These are phyloP conservation scores for Manis crassicaudata DNA, from an alignment of 2,797 vertebrate species.

Conservation along the genomic window DNA sequence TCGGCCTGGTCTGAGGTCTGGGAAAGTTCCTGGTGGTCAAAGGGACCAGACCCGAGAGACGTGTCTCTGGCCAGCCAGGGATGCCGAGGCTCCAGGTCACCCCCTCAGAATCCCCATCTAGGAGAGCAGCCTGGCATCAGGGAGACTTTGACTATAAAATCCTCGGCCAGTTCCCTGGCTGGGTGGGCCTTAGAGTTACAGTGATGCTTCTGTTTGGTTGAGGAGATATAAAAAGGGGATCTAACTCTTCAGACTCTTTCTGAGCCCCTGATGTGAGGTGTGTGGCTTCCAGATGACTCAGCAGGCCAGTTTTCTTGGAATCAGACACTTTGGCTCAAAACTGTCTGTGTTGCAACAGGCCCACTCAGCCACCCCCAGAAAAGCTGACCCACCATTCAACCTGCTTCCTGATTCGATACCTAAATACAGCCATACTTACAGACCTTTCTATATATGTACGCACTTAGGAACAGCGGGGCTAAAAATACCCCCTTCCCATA, in stretches of 20 bases:
- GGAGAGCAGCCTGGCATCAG: background rate
- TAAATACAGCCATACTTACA: constrained; percentile 42
- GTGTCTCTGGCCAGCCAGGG: background rate
- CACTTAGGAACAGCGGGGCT: constrained; percentile 61
- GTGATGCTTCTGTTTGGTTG: background rate
- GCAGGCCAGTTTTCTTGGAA: constrained; percentile 64
- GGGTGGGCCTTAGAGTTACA: background rate
- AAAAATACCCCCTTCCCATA: constrained; percentile 68
- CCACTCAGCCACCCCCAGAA: constrained; percentile 78
- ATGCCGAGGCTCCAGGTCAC: background rate
- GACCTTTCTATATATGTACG: background rate
- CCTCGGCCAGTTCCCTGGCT: background rate
- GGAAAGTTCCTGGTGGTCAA: background rate
- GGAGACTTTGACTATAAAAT: background rate
- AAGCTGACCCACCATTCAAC: constrained; percentile 68
- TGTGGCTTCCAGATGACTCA: constrained; percentile 53
- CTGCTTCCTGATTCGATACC: constrained; percentile 80
- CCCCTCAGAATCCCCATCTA: background rate
- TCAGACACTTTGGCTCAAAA: constrained; percentile 13
- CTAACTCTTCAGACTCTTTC: background rate
- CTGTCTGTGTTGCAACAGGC: constrained; percentile 47
- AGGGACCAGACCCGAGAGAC: background rate
- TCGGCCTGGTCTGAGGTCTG: background rate
- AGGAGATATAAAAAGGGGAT: background rate
- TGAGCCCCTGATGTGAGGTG: background rate